Evolutionary conservation across 2,888 invertebrate species (phyloP), one percentile per base, ranked within the genome.

Genomic region (Xanthorhoe spadicearia): DNA sequence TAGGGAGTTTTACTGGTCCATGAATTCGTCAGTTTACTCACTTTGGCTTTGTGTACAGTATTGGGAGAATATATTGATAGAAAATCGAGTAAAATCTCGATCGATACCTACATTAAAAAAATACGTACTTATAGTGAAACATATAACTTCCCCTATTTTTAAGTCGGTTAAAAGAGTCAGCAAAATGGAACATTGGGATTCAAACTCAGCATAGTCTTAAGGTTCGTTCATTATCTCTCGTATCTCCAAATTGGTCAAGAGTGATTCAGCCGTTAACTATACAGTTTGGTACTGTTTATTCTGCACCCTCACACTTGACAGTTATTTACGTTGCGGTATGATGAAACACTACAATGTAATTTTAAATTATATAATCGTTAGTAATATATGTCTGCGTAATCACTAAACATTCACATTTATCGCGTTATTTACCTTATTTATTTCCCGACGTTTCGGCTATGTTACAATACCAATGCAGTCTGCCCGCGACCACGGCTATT

Each of bases 291-390:
- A 43, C 18, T 58, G 61, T 61, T 51, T 64, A 59, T 32, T 52
- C 59, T 69, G 63, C 58, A 64, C 63, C 60, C 61, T 67, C 65
- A 57, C 71, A 69, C 71, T 71, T 69, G 68, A 68, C 68, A 67
- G 63, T 67, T 70, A 70, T 70, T 72, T 70, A 65, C 63, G 72
- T 9, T 35, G 65, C 64, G 60, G 51, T 66, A 54, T 66, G 66
- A 68, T 66, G 66, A 70, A 68, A 67, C 51, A 43, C 52, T 46
- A 46, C 19, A 32, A 49, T 61, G 48, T 61, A 48, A 48, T 46
- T 3, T 23, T 38, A 28, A 5, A 53, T 46, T 53, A 52, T n/a
- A n/a, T 17, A 19, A 54, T 18, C 10, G 35, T 61, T 28, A 50
- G 49, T 35, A 46, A 48, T 48, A 48, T 48, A 28, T 32, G 46